Conservation (phyloP, 2,888 invertebrate genomes). For the Diplolepis rosae region DNA sequence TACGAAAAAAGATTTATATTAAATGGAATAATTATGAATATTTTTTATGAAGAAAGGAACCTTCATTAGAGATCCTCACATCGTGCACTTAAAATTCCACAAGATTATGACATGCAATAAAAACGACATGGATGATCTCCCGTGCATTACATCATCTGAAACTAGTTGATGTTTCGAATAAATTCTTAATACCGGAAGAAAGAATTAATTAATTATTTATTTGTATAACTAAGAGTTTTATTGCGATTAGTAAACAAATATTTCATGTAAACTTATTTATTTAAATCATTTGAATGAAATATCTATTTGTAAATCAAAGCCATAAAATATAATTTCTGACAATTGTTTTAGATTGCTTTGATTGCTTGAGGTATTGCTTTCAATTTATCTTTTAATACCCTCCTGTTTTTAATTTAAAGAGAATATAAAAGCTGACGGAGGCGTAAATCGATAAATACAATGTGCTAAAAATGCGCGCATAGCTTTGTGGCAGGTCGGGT, state of each 20-base stretch:
- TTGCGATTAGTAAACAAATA: neutral
- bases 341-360: neutral
- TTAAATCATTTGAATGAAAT: neutral
- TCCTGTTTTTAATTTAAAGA: too few species aligned
- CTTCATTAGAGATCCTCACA: neutral
- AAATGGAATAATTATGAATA: too few species aligned
- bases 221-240: neutral
- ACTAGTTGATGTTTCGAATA: neutral
- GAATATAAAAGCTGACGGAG: neutral
- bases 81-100: neutral
- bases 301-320: too few species aligned
- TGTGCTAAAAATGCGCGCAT: neutral
- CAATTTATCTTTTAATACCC: neutral
- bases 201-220: neutral
- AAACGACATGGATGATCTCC: neutral
- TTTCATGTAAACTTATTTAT: neutral
- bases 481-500: neutral
- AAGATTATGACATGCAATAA: neutral
- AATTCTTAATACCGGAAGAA: neutral
- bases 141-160: neutral
- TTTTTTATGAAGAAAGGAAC: neutral
- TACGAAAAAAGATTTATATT: too few species aligned
- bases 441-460: neutral
- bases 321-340: neutral
- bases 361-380: neutral